These are phyloP conservation scores for Ephestia elutella DNA, from an alignment of 1,140 invertebrate genomes.

Conservation along the genomic window DNA sequence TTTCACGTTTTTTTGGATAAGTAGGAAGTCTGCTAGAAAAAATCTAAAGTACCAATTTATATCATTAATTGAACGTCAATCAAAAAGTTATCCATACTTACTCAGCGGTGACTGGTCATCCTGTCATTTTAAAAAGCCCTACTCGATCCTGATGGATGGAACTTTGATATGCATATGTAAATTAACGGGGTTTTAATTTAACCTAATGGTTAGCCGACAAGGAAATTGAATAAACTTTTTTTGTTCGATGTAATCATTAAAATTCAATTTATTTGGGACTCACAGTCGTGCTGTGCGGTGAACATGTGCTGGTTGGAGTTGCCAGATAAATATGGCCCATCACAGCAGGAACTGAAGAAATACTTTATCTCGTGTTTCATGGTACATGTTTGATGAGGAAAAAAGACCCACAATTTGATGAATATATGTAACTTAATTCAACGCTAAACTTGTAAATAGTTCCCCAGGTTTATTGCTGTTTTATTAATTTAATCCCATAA, in stretches of 20 bases:
- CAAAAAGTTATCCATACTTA: background rate
- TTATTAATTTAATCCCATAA: no score
- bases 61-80: background rate
- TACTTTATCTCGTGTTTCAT: no score
- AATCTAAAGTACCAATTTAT: no score
- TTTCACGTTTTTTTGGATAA: no score
- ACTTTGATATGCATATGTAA: slow-evolving; percentile 23
- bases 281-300: background rate
- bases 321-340: no score
- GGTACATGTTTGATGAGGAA: no score
- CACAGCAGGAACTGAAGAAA: no score
- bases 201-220: slow-evolving; percentile 8
- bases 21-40: no score
- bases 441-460: no score
- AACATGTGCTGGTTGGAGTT: background rate
- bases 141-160: slow-evolving; percentile 13
- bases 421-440: no score
- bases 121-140: background rate
- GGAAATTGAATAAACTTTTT: slow-evolving; percentile 12
- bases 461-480: no score
- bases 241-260: slow-evolving; percentile 21
- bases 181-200: slow-evolving; percentile 15
- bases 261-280: slow-evolving; percentile 20
- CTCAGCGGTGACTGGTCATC: background rate
- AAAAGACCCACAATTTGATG: no score